Base-by-base conservation (phyloP, 2,888 invertebrate species). In the Oscheius sp. region DNA sequence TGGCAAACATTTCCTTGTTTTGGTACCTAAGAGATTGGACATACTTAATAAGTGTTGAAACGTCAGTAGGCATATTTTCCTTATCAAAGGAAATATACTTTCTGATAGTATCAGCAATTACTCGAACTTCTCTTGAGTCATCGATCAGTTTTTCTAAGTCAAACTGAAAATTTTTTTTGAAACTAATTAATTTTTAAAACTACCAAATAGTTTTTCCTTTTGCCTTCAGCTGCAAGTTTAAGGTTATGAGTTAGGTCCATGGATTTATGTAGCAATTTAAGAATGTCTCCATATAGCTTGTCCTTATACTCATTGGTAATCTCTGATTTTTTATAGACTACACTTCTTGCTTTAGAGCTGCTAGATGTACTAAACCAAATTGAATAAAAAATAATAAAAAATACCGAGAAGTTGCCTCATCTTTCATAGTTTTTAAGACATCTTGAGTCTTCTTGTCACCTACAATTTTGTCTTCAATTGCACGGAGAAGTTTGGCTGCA, bases 221-320 rank as follows among this genome's bases (percentile, higher is more conserved):
- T 29, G 25, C 25, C 61, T 20, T 25, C 61, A 1, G 23, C 45
- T 10, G 61, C 39, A 8, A 15, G n/a, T 31, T 61, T 61, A 29
- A 61, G 46, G 20, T 61, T 61, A 3, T 45, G 25, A 29, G 61
- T 42, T 20, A 61, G 29, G 27, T 61, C 61, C 10, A 45, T 23
- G 2, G 31, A 17, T 31, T 15, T 45, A 2, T 17, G 1, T 12
- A 45, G n/a, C 4, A 31, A 27, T 10, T n/a, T 12, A 31, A 27
- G 25, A 27, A 29, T 27, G 29, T 45, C 61, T 27, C 27, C 25
- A 10, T 23, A 29, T 8, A 61, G 61, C 6, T 20, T n/a, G 20
- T 33, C 34, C 23, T 55, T 33, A n/a, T 55, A 55, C 17, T 55
- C n/a, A 20, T n/a, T 20, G 6, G 8, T n/a, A 33, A 37, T 33